Percentiles rank a stretch among this genome's conserved stretches.
phyloP scores from a whole-genome alignment of 1,140 invertebrate species.

The Diabrotica virgifera region DNA sequence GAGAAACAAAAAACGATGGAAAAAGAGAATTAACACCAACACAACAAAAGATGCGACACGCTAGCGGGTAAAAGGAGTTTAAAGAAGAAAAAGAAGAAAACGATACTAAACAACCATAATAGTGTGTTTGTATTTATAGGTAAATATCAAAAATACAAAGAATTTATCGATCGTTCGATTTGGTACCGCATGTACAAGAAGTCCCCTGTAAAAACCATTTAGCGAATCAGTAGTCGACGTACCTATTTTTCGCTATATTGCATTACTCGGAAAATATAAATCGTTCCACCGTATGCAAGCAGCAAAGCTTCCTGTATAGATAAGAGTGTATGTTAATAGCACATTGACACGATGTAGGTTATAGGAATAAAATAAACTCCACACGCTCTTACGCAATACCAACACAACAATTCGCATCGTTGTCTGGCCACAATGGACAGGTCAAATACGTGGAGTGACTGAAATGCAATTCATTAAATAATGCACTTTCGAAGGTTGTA shows the following conservation, averaged over 20 bases:
- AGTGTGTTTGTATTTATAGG: too few species aligned
- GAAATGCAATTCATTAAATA: slow-evolving; percentile 1
- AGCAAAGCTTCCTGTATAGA: slow-evolving; percentile 22
- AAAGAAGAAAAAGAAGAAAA: too few species aligned
- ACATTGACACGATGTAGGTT: slow-evolving; percentile 33
- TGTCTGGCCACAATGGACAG: slow-evolving; percentile 29
- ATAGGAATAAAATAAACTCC: slow-evolving; percentile 27
- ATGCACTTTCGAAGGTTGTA: slow-evolving; percentile 2
- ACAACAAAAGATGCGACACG: too few species aligned
- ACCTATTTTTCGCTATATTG: neutral
- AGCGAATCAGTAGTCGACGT: too few species aligned
- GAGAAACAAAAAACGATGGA: too few species aligned
- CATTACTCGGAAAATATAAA: neutral
- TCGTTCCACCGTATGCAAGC: neutral
- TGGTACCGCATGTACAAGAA: too few species aligned
- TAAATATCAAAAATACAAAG: too few species aligned
- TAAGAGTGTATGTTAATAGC: slow-evolving; percentile 30
- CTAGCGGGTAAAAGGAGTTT: too few species aligned
- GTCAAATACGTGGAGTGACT: slow-evolving; percentile 26
- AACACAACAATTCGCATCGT: slow-evolving; percentile 21
- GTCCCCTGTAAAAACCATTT: too few species aligned
- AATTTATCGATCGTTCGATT: too few species aligned
- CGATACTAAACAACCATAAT: too few species aligned
- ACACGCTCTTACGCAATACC: slow-evolving; percentile 21
- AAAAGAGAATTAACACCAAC: too few species aligned